Evolutionary conservation across 2,113 vertebrate species (phyloP).

Genomic region (Anarrhichthys ocellatus): DNA sequence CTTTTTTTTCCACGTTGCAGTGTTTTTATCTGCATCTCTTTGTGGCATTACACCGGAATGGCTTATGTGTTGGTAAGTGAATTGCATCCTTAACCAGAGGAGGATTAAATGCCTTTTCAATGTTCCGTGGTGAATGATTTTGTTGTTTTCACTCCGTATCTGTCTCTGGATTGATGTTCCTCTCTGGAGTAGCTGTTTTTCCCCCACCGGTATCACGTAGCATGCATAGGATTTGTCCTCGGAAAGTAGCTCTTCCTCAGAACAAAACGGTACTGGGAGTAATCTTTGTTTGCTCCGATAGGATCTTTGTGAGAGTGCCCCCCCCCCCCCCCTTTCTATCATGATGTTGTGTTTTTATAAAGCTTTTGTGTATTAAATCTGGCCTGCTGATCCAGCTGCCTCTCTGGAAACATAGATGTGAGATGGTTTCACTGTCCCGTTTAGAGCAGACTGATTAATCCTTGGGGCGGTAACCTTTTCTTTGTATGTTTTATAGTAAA

Average conservation of each 20-base stretch:
- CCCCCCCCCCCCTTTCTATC: not conserved
- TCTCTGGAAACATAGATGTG: slow-evolving; percentile 51
- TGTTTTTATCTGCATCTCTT: not conserved
- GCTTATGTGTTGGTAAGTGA: slow-evolving; percentile 5
- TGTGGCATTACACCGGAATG: slow-evolving; percentile 20
- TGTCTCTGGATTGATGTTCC: slow-evolving; percentile 1
- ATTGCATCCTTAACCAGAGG: slow-evolving; percentile 3
- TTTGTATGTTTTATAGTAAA: slow-evolving; percentile 32
- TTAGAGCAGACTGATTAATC: slow-evolving; percentile 35
- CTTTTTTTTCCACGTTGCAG: not conserved
- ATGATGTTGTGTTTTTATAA: slow-evolving; percentile 37
- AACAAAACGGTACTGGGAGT: slow-evolving; percentile 3
- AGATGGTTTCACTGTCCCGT: slow-evolving; percentile 8
- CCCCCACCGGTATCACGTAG: slow-evolving; percentile 33
- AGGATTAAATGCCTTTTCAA: slow-evolving; percentile 47
- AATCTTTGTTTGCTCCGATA: not conserved
- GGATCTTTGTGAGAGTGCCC: slow-evolving; percentile 55
- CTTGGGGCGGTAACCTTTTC: slow-evolving; percentile 20
- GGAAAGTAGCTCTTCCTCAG: slow-evolving; percentile 18
- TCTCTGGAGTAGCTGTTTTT: slow-evolving; percentile 22
- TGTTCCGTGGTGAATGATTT: slow-evolving; percentile 30
- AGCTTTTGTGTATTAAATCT: slow-evolving; percentile 23
- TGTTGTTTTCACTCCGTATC: not conserved
- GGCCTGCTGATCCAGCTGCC: slow-evolving; percentile 25
- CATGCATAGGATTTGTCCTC: slow-evolving; percentile 41